Evolutionary conservation across 2,113 vertebrate species (phyloP).

Genomic region (Oophaga pumilio): DNA sequence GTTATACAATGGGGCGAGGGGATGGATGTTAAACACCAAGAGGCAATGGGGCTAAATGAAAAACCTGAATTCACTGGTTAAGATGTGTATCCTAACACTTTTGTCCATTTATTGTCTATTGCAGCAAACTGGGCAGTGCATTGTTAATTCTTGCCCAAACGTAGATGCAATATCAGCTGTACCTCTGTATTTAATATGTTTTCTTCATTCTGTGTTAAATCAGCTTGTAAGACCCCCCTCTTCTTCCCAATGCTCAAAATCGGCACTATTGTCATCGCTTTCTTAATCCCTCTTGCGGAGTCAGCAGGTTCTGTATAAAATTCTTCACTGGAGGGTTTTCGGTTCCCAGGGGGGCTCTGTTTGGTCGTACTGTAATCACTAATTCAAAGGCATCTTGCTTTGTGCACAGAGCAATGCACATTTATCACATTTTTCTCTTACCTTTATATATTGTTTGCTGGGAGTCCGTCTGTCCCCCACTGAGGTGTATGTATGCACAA

Average conservation of each 20-base stretch:
- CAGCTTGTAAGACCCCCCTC: background rate
- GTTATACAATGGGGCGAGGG: too few species aligned
- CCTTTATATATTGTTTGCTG: background rate
- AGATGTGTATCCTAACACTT: too few species aligned
- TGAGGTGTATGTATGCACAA: background rate
- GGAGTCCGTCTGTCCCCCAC: background rate
- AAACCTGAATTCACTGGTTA: too few species aligned
- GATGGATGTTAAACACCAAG: too few species aligned
- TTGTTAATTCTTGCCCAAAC: background rate
- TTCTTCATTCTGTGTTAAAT: background rate
- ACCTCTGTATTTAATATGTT: background rate
- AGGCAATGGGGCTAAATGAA: too few species aligned
- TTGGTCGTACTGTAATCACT: conserved; percentile 21
- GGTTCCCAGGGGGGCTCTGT: background rate
- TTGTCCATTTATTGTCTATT: background rate
- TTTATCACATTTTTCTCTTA: conserved; percentile 24
- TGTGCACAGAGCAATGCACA: background rate
- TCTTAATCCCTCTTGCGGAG: conserved; percentile 36
- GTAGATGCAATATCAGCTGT: background rate
- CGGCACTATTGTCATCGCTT: conserved; percentile 29
- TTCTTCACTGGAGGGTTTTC: conserved; percentile 21
- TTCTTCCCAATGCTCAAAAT: conserved; percentile 5
- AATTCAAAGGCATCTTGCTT: conserved; percentile 32
- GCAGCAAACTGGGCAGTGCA: background rate
- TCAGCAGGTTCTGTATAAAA: conserved; percentile 41